Evolutionary conservation across 2,113 vertebrate species (phyloP), one percentile per base, ranked within the genome.

Genomic region (Cavia porcellus): DNA sequence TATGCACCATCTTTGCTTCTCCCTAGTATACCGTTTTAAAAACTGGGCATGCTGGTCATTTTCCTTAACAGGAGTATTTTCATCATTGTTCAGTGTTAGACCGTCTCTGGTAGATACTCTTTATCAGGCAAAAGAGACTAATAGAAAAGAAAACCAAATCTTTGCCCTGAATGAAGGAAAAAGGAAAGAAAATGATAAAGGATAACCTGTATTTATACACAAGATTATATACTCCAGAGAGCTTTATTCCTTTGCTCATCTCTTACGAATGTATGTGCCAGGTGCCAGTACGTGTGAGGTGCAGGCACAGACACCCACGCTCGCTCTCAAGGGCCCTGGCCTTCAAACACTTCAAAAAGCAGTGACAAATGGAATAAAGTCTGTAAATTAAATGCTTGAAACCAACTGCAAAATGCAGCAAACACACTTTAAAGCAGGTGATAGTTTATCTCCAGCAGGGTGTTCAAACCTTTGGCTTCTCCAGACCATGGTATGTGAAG

Each of bases 61-160:
- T 24, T 42, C n/a, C 11, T 87, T 59, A 68, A 59, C 68, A 35
- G 13, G 66, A 45, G 86, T 57, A 4, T 45, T 83, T 85, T 89
- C 30, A 89, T 47, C 45, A 85, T 79, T 42, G 38, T 62, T 64
- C 70, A 32, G 20, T 14, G 20, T 25, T 28, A 52, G 13, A 9
- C 72, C 64, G 7, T 81, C 81, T 52, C 62, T 20, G 47, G n/a
- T 72, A 83, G 22, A 45, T 75, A 66, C 17, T 72, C 35, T 72
- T 64, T 77, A 61, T 84, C 14, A 92, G 45, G 45, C 80, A 89
- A 95, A 94, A 28, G 42, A 20, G 52, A 50, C 24, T 74, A 75
- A 85, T 62, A 57, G 64, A 61, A 62, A 94, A 92, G 85, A 70
- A 28, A 87, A 28, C 52, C 92, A 24, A 92, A 62, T 89, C 38